Evolutionary conservation across 2,888 invertebrate species (phyloP).

Genomic region (Epiperipatus broadwayi): DNA sequence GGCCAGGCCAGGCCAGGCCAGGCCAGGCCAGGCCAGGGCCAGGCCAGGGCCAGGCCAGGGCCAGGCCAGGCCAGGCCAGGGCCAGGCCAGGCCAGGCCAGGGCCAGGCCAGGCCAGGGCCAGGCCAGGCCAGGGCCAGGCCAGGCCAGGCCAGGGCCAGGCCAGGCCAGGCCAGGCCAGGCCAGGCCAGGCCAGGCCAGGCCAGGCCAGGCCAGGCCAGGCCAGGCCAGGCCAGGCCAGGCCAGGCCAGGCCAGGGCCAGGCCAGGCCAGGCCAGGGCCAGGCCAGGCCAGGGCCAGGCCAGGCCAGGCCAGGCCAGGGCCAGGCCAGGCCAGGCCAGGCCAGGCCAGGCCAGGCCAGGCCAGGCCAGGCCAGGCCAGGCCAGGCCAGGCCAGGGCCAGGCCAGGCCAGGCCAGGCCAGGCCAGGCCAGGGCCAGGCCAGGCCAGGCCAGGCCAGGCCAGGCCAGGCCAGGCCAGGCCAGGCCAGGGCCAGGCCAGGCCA

Average conservation of each 20-base stretch:
- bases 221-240: constrained; percentile 11
- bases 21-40: too few relatives aligned
- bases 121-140: too few relatives aligned
- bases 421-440: too few relatives aligned
- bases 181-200: constrained; percentile 10
- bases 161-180: constrained; percentile 3
- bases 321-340: too few relatives aligned
- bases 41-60: too few relatives aligned
- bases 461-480: constrained; percentile 8
- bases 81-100: too few relatives aligned
- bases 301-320: constrained; percentile 11
- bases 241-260: constrained; percentile 15
- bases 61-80: neutral
- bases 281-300: too few relatives aligned
- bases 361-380: constrained; percentile 5
- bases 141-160: too few relatives aligned
- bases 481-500: too few relatives aligned
- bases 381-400: too few relatives aligned
- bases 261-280: too few relatives aligned
- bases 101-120: too few relatives aligned
- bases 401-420: constrained; percentile 1
- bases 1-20: constrained; percentile 3
- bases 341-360: constrained; percentile 5
- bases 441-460: neutral
- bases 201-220: constrained; percentile 14